Percentiles rank a stretch among this genome's conserved stretches.
These are phyloP conservation scores for Hoplias malabaricus DNA, from an alignment of 2,113 vertebrate genomes.

Conservation along the genomic window DNA sequence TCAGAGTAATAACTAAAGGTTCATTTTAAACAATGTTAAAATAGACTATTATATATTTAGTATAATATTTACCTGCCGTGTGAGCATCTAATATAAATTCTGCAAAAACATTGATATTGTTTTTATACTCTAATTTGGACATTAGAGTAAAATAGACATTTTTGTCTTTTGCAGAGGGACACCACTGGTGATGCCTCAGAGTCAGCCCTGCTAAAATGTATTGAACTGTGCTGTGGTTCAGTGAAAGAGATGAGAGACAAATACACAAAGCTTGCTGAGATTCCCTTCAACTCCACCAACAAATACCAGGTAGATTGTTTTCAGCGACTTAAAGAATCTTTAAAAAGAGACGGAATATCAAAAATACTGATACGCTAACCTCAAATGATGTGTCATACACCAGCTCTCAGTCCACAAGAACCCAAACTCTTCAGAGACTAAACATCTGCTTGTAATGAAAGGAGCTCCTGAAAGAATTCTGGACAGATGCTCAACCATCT, in stretches of 20 bases:
- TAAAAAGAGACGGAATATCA: not conserved
- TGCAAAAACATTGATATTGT: too few relatives aligned
- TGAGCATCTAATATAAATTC: too few relatives aligned
- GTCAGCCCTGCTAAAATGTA: conserved; percentile 91
- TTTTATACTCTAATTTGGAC: too few relatives aligned
- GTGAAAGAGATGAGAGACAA: conserved; percentile 85
- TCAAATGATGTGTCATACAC: not conserved
- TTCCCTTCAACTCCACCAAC: conserved; percentile 94
- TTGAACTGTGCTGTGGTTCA: conserved; percentile 89
- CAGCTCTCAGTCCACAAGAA: conserved; percentile 90
- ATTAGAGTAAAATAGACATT: not conserved
- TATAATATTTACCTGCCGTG: too few relatives aligned
- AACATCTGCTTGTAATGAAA: conserved; percentile 88
- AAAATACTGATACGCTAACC: not conserved
- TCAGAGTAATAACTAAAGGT: not conserved
- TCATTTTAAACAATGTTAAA: not conserved
- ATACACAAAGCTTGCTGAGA: conserved; percentile 82
- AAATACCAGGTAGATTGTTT: conserved; percentile 84
- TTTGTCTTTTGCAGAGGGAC: conserved; percentile 73
- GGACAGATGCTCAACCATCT: conserved; percentile 85
- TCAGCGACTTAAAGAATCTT: not conserved
- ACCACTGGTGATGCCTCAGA: conserved; percentile 89
- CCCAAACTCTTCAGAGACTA: conserved; percentile 62
- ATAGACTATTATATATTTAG: too few relatives aligned
- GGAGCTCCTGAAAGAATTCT: conserved; percentile 89